Percentiles rank a stretch among this genome's conserved stretches.
phyloP scores from a whole-genome alignment of 1,140 invertebrate genomes.

The Drosophila leontia region DNA sequence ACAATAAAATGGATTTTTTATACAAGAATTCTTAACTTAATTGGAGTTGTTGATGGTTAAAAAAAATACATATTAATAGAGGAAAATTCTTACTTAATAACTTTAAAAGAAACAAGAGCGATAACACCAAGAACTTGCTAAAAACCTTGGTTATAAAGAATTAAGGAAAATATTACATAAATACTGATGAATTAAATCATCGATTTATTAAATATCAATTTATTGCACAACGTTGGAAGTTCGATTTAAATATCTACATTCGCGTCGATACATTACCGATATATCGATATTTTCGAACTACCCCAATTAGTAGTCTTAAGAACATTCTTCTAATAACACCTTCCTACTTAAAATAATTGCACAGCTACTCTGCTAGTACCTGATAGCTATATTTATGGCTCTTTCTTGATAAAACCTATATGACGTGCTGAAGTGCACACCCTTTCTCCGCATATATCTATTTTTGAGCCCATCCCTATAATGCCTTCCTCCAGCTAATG shows the following conservation, averaged over 20 bases:
- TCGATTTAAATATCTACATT: too few species aligned
- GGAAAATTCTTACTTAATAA: not conserved
- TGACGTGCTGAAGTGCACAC: constrained; percentile 7
- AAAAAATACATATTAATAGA: not conserved
- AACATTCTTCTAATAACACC: not conserved
- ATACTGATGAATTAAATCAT: too few species aligned
- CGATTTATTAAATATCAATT: too few species aligned
- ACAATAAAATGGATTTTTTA: not conserved
- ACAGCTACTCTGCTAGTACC: too few species aligned
- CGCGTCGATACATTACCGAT: too few species aligned
- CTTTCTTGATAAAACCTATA: not conserved
- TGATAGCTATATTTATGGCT: constrained; percentile 16
- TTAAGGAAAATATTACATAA: too few species aligned
- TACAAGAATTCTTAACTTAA: not conserved
- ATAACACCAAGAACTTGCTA: not conserved
- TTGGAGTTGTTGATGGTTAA: not conserved
- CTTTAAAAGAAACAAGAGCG: not conserved
- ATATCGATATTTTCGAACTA: too few species aligned
- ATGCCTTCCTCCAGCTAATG: constrained; percentile 48
- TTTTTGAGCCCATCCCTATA: constrained; percentile 25
- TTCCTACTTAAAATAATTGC: not conserved
- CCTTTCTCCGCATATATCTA: constrained; percentile 12
- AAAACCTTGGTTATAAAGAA: not conserved
- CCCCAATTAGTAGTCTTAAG: not conserved
- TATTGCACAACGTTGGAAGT: too few species aligned